Evolutionary conservation across 2,888 invertebrate genomes (phyloP).

Genomic region (Agonopterix alstromeriana): DNA sequence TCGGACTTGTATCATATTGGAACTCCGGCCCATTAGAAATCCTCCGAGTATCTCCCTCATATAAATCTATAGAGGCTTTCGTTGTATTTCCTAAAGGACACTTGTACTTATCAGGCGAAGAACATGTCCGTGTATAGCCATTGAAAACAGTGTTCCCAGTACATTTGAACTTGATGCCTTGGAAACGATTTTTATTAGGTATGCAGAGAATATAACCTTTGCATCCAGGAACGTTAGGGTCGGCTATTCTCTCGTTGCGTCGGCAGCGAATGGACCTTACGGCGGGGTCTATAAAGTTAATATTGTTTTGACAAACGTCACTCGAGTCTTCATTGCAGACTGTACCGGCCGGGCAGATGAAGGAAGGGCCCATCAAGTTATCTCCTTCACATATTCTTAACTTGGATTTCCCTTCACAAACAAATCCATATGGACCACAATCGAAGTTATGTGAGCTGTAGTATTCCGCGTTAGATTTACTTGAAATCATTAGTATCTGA

Average conservation of each 20-base stretch:
- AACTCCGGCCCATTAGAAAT: conserved; percentile 19
- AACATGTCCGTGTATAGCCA: conserved; percentile 54
- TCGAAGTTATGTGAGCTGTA: conserved; percentile 27
- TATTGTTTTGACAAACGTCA: conserved; percentile 53
- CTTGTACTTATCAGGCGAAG: conserved; percentile 52
- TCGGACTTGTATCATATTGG: background rate
- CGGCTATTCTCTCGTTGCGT: conserved; percentile 58
- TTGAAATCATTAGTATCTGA: too few relatives aligned
- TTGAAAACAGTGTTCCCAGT: conserved; percentile 62
- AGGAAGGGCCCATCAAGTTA: conserved; percentile 45
- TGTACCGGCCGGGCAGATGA: conserved; percentile 54
- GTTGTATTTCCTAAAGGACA: conserved; percentile 45
- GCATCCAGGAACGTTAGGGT: conserved; percentile 57
- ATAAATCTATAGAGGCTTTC: conserved; percentile 27
- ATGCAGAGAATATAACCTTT: conserved; percentile 69
- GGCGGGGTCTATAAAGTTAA: conserved; percentile 52
- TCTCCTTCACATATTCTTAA: conserved; percentile 43
- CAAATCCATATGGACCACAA: conserved; percentile 61
- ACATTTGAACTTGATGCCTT: conserved; percentile 66
- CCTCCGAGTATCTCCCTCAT: conserved; percentile 28
- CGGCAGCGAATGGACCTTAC: conserved; percentile 46
- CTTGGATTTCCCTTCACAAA: conserved; percentile 47
- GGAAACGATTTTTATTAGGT: conserved; percentile 57
- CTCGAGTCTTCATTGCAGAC: conserved; percentile 62
- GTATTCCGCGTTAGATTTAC: conserved; percentile 18